phyloP scores from a whole-genome alignment of 2,797 vertebrate genomes.

The Hippocampus kuda region DNA sequence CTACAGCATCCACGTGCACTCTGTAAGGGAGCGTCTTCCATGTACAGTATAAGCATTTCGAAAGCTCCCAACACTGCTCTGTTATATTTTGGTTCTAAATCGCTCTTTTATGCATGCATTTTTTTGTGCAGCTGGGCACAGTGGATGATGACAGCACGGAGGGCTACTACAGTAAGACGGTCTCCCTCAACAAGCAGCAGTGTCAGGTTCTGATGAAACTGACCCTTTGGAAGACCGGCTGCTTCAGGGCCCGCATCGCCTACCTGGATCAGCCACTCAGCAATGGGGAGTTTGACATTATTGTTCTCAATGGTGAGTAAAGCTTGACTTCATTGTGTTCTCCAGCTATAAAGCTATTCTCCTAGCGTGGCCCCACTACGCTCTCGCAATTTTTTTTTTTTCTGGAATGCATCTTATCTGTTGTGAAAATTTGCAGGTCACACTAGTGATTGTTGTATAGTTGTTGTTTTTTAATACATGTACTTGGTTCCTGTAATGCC shows the following conservation, averaged over 20 bases:
- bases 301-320: constrained; percentile 90
- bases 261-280: constrained; percentile 89
- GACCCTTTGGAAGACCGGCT: constrained; percentile 81
- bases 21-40: constrained; percentile 65
- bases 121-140: constrained; percentile 73
- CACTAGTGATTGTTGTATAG: too few relatives aligned
- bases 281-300: constrained; percentile 97
- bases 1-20: constrained; percentile 80
- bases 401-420: too few relatives aligned
- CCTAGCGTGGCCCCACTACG: neutral
- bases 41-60: neutral
- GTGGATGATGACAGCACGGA: constrained; percentile 79
- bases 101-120: constrained; percentile 1
- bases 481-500: too few relatives aligned
- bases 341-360: neutral
- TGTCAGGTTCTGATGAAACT: constrained; percentile 86
- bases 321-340: neutral
- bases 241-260: constrained; percentile 86
- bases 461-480: too few relatives aligned
- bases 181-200: constrained; percentile 81
- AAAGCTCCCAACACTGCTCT: neutral
- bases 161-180: constrained; percentile 78
- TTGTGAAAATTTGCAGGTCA: too few relatives aligned
- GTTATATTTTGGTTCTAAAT: constrained; percentile 2
- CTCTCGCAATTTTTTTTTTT: too few relatives aligned